phyloP scores from a whole-genome alignment of 2,888 invertebrate genomes.

The Luperina nickerlii region DNA sequence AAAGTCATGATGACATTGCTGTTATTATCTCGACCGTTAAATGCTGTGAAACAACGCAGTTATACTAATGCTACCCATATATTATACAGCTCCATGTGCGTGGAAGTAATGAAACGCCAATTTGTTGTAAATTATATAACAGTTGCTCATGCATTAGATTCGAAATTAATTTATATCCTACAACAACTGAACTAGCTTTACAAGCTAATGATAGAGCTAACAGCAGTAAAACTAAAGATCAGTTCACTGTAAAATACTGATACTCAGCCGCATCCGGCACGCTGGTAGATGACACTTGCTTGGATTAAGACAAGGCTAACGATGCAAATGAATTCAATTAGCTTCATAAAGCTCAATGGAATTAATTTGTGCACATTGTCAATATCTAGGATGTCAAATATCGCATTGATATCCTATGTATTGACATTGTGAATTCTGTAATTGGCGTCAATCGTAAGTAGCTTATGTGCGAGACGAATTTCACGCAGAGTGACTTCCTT shows the following conservation, averaged over 20 bases:
- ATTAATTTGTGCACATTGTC: not conserved
- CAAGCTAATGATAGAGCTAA: not conserved
- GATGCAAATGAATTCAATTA: slow-evolving; percentile 25
- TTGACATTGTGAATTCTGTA: not conserved
- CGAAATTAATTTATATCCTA: not conserved
- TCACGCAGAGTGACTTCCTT: not conserved
- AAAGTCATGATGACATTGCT: slow-evolving; percentile 24
- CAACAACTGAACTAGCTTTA: not conserved
- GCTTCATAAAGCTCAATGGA: slow-evolving; percentile 13
- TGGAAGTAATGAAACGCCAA: slow-evolving; percentile 4
- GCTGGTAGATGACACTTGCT: slow-evolving; percentile 8
- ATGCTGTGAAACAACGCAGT: slow-evolving; percentile 26
- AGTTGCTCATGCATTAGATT: not conserved
- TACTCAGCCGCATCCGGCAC: slow-evolving; percentile 1
- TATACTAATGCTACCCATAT: slow-evolving; percentile 21
- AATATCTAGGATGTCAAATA: slow-evolving; percentile 3
- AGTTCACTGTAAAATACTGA: slow-evolving; percentile 15
- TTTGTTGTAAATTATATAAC: slow-evolving; percentile 7
- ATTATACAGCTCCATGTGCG: not conserved
- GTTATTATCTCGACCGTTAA: slow-evolving; percentile 34
- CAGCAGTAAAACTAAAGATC: not conserved
- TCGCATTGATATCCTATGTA: not conserved
- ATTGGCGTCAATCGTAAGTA: not conserved
- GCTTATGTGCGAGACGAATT: not conserved
- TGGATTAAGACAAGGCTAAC: slow-evolving; percentile 14